phyloP scores from a whole-genome alignment of 2,888 invertebrate genomes.

The Zaprionus lineosus region DNA sequence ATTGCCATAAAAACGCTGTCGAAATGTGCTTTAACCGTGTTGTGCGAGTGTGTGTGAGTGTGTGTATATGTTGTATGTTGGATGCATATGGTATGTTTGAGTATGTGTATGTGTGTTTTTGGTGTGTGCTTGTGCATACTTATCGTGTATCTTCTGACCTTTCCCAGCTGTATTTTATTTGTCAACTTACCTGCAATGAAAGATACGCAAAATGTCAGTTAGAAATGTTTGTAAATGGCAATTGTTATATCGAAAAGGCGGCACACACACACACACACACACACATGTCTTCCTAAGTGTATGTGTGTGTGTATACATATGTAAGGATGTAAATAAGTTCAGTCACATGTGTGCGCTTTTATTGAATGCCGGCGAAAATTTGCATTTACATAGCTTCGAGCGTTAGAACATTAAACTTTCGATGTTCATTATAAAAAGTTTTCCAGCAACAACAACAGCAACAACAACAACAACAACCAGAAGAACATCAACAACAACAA shows the following conservation, averaged over 20 bases:
- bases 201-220: slow-evolving; percentile 15
- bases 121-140: slow-evolving; percentile 39
- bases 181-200: slow-evolving; percentile 68
- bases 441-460: no score
- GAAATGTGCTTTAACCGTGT: slow-evolving; percentile 15
- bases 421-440: slow-evolving; percentile 61
- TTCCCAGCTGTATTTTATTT: slow-evolving; percentile 31
- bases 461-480: no score
- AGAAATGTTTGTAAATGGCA: slow-evolving; percentile 3
- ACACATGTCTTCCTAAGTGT: no score
- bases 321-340: no score
- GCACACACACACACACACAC: no score
- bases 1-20: slow-evolving; percentile 47
- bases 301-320: neutral
- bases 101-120: slow-evolving; percentile 21
- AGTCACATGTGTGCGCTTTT: no score
- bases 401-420: slow-evolving; percentile 8
- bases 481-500: slow-evolving; percentile 7
- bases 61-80: slow-evolving; percentile 5
- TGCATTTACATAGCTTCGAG: slow-evolving; percentile 21
- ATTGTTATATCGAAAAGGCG: slow-evolving; percentile 22
- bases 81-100: slow-evolving; percentile 14
- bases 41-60: slow-evolving; percentile 12
- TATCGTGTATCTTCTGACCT: slow-evolving; percentile 31
- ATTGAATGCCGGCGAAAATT: no score